Evolutionary conservation across 2,888 invertebrate species (phyloP), one percentile per base, ranked within the genome.

Genomic region (Macropis europaea): DNA sequence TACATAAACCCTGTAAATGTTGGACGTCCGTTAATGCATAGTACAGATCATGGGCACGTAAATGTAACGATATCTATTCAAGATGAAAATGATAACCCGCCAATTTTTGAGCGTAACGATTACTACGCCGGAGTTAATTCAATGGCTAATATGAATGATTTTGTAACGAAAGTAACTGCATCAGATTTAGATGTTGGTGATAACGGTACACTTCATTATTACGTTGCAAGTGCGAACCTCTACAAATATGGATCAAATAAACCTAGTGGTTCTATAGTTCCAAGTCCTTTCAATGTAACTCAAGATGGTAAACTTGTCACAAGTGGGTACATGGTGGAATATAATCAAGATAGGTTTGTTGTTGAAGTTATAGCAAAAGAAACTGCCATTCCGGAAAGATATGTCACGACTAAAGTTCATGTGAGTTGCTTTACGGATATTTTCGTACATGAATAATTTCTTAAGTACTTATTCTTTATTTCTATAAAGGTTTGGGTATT

Each of bases 21-120:
- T 7, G 79, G 81, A 42, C 84, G 85, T 13, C 64, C 76, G 1
- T 60, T 73, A 28, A 62, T 50, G 26, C 84, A 81, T 24, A 82
- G 76, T 71, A 79, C 84, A 75, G 95, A 96, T 76, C 93, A 93
- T 47, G 94, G 95, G 47, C 92, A 96, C 15, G 94, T 95, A 0
- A 93, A 93, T 57, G 94, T 97, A 1, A 92, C 91, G 57, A 92
- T 97, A 34, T 92, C 91, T 2, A 93, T 98, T 3, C 91, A 94
- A 22, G 97, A 97, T 86, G 93, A 95, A 54, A 97, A 97, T 82
- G 97, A 97, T 85, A 96, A 97, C 87, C 93, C 94, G 3, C 97
- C 97, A 0, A 91, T 92, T 38, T 96, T 96, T 85, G 92, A 93
- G 53, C 91, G 93, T 69, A 84, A 89, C 17, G 90, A 93, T 53